phyloP scores from a whole-genome alignment of 2,113 vertebrate species.

The Eonycteris spelaea region DNA sequence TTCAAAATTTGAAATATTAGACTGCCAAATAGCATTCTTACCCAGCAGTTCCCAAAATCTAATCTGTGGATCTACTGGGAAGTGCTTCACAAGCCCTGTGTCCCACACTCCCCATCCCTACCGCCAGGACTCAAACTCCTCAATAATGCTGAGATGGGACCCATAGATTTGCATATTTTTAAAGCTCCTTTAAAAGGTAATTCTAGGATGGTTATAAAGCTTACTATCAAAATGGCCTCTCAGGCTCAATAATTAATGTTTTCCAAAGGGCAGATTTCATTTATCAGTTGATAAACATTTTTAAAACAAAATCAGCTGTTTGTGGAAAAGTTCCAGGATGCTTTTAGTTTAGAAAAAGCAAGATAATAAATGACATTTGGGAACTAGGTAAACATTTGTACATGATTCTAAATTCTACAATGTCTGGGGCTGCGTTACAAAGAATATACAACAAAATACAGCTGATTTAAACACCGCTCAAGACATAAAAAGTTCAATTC shows the following conservation, averaged over 20 bases:
- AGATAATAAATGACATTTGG: not conserved
- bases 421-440: not conserved
- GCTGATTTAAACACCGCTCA: not conserved
- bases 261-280: conserved; percentile 3
- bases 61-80: not conserved
- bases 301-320: conserved; percentile 15
- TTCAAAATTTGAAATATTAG: conserved; percentile 18
- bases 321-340: not conserved
- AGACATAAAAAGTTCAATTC: not conserved
- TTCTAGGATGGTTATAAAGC: not conserved
- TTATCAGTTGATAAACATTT: not conserved
- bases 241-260: not conserved
- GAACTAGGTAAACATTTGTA: not conserved
- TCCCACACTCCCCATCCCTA: not conserved
- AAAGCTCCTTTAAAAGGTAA: conserved; percentile 3
- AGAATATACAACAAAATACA: not conserved
- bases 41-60: not conserved
- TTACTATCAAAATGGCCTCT: not conserved
- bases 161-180: not conserved
- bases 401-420: not conserved
- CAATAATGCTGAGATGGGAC: not conserved
- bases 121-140: not conserved
- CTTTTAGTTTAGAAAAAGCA: conserved; percentile 22
- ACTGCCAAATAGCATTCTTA: not conserved
- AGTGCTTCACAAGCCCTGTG: not conserved